Conservation (phyloP, 1,140 invertebrate species). For the Archivesica marissinica region DNA sequence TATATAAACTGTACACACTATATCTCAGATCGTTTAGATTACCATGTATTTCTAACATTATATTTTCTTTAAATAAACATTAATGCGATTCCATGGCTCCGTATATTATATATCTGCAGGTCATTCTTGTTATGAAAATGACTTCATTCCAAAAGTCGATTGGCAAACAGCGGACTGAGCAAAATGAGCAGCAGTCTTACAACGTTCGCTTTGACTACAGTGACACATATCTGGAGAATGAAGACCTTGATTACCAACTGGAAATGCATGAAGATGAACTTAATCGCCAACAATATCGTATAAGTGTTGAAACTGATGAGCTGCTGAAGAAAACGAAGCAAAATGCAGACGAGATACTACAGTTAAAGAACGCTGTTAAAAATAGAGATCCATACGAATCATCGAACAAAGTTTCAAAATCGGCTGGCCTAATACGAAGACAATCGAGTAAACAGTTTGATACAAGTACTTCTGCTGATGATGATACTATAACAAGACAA, state of each 20-base stretch:
- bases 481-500: constrained; percentile 4
- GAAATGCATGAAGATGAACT: constrained; percentile 59
- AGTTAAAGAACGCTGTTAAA: constrained; percentile 65
- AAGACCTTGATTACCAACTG: constrained; percentile 50
- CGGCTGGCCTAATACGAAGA: constrained; percentile 16
- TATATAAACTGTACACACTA: no score
- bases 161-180: constrained; percentile 7
- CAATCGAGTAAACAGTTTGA: neutral
- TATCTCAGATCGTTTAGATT: no score
- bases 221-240: constrained; percentile 66
- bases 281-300: constrained; percentile 50
- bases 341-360: constrained; percentile 63
- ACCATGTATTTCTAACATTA: no score
- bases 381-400: constrained; percentile 64
- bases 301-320: constrained; percentile 59
- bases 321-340: constrained; percentile 62
- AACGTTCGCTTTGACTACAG: constrained; percentile 66
- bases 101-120: no score
- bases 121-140: no score
- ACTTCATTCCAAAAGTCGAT: neutral
- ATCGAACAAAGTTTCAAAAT: constrained; percentile 14
- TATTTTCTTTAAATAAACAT: no score
- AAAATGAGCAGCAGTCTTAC: constrained; percentile 8
- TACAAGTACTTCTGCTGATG: neutral
- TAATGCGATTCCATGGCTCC: no score